Conservation (phyloP, 2,797 vertebrate species). For the Sebastes trivittatus region DNA sequence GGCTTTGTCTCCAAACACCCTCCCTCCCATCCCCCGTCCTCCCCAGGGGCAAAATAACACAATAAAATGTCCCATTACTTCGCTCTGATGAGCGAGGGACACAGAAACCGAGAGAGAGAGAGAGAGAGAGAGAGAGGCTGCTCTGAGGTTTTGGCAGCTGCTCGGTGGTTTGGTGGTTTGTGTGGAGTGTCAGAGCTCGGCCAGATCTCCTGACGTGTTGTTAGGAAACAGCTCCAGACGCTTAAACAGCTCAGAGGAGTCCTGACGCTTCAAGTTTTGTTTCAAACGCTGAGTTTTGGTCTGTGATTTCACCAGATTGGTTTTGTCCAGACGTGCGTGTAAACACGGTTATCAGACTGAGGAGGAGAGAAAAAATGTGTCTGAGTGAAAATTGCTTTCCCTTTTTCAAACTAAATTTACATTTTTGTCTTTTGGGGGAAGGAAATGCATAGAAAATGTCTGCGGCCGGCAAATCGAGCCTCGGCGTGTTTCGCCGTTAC, state of each 20-base stretch:
- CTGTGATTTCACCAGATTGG: constrained; percentile 57
- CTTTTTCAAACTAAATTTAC: constrained; percentile 61
- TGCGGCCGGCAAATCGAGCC: constrained; percentile 37
- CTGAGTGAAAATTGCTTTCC: constrained; percentile 60
- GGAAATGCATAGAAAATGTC: constrained; percentile 54
- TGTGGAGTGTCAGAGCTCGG: constrained; percentile 16
- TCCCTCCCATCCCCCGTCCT: not conserved
- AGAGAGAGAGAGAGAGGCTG: not conserved
- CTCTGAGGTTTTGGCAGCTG: constrained; percentile 34
- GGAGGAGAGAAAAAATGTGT: constrained; percentile 21
- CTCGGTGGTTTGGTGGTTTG: constrained; percentile 25
- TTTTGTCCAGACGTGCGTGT: constrained; percentile 51
- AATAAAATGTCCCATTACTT: constrained; percentile 59
- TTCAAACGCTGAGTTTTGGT: not conserved
- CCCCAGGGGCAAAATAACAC: constrained; percentile 42
- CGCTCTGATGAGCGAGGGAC: constrained; percentile 27
- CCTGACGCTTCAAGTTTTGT: not conserved
- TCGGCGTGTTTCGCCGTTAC: constrained; percentile 36
- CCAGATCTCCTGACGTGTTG: constrained; percentile 40
- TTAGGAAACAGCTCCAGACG: constrained; percentile 39
- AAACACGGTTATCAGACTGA: constrained; percentile 62
- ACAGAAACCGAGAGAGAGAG: not conserved
- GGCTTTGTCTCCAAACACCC: constrained; percentile 74
- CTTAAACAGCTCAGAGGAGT: constrained; percentile 4
- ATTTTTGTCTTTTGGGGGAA: constrained; percentile 51